Evolutionary conservation across 2,888 invertebrate species (phyloP), one percentile per base, ranked within the genome.

Genomic region (Patella caerulea): DNA sequence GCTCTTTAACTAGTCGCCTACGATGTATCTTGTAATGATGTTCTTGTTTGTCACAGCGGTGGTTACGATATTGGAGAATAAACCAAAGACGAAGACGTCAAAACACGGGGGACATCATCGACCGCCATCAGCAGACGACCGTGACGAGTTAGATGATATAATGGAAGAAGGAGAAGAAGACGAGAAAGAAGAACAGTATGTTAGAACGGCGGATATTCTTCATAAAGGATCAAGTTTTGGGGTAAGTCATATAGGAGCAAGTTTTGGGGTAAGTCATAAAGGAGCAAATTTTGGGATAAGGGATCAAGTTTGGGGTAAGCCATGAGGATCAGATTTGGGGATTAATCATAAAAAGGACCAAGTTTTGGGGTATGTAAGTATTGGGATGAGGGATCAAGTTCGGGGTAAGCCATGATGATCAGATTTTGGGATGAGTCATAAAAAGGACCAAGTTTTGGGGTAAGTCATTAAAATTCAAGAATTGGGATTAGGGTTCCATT

Each of bases 201-300:
- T 81, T 0, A 74, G 82, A 12, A 87, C 87, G 4, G 87, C 83
- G 0, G 86, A 87, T 9, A 81, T 86, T 71, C 80, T 89, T 7
- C 82, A 84, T 19, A 89, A 85, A 79, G 89, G 89, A 52, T 86
- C 86, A 74, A 87, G 87, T 76, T 89, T 89, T 76, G 89, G 89
- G 80, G 89, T 89, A 82, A 86, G 83, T 72, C 12, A 73, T 24
- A 24, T 11, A 5, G 34, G 34, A 34, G 4, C 85, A 74, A 87
- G 87, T 76, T 89, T 89, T 75, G 89, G 88, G 80, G 89, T 89
- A 82, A 85, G 82, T 72, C 12, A 73, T 24, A 19, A 17, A 34
- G 34, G 34, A 34, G 2, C 34, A 34, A 34, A 2, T 34, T 34
- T 34, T 3, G 65, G 65, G 19, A 4, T n/a, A 2, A 19, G 65